Percentiles rank a stretch among this genome's conserved stretches.
Conservation (phyloP, 2,113 vertebrate species). For the Ageneiosus marmoratus region DNA sequence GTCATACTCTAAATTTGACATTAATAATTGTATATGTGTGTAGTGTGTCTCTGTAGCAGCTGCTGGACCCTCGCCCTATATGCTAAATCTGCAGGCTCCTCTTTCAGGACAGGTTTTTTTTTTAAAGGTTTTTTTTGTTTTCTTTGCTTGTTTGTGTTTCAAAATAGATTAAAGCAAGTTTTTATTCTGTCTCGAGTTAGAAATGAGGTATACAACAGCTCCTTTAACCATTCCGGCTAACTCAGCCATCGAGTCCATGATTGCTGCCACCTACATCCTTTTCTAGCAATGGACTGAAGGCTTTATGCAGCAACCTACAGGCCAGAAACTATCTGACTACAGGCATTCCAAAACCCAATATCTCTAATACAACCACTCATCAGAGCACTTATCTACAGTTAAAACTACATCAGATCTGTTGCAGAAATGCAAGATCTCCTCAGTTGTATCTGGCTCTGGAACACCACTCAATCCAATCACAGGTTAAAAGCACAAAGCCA, state of each 20-base stretch:
- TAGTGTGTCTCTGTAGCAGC: slow-evolving; percentile 15
- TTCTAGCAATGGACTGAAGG: slow-evolving; percentile 55
- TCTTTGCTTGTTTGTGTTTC: slow-evolving; percentile 58
- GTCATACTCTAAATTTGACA: slow-evolving; percentile 57
- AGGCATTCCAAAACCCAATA: slow-evolving; percentile 7
- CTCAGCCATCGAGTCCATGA: slow-evolving; percentile 52
- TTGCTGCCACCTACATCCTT: slow-evolving; percentile 39
- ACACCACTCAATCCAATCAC: slow-evolving; percentile 35
- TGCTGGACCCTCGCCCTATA: slow-evolving; percentile 68
- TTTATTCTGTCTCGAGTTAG: slow-evolving; percentile 83
- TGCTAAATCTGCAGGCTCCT: slow-evolving; percentile 80
- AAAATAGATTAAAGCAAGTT: slow-evolving; percentile 89
- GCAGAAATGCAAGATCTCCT: slow-evolving; percentile 5
- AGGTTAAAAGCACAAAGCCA: slow-evolving; percentile 44
- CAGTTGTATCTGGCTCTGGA: not conserved
- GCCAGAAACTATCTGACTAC: slow-evolving; percentile 29
- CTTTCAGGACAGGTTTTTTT: slow-evolving; percentile 67
- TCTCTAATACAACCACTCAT: slow-evolving; percentile 26
- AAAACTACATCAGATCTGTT: slow-evolving; percentile 15
- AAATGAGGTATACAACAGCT: slow-evolving; percentile 98
- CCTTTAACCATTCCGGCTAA: slow-evolving; percentile 72
- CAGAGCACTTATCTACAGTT: slow-evolving; percentile 21
- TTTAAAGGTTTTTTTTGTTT: slow-evolving; percentile 63
- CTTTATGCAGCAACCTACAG: slow-evolving; percentile 34
- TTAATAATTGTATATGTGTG: slow-evolving; percentile 55